Evolutionary conservation across 35 echinoderm and acorn worm species (phyloP).

Genomic region (Ophiothrix spiculata): DNA sequence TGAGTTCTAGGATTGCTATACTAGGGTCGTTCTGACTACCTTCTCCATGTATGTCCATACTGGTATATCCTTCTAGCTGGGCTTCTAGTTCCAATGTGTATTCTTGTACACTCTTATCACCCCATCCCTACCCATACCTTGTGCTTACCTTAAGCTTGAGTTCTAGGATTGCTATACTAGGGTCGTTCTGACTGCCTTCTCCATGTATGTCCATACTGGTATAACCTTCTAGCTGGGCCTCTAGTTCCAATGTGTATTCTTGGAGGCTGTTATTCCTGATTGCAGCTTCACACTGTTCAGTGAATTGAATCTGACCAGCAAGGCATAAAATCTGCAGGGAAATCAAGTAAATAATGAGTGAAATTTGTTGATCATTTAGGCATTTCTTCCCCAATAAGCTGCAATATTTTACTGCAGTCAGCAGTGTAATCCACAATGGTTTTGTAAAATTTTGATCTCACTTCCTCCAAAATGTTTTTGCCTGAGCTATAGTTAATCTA

Average conservation of each 20-base stretch:
- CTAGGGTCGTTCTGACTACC: constrained; percentile 48
- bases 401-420: too few relatives aligned
- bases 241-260: constrained; percentile 70
- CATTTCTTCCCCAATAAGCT: too few relatives aligned
- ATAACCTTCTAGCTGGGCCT: constrained; percentile 86
- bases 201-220: constrained; percentile 73
- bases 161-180: constrained; percentile 75
- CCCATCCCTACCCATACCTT: too few relatives aligned
- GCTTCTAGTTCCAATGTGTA: constrained; percentile 72
- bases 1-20: constrained; percentile 86
- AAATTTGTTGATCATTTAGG: too few relatives aligned
- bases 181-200: constrained; percentile 46
- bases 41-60: constrained; percentile 60
- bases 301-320: constrained; percentile 92
- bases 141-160: constrained; percentile 88
- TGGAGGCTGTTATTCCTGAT: constrained; percentile 76
- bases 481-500: too few relatives aligned
- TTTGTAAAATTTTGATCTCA: too few relatives aligned
- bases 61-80: constrained; percentile 89
- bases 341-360: background rate
- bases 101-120: constrained; percentile 73
- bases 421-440: too few relatives aligned
- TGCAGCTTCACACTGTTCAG: constrained; percentile 88
- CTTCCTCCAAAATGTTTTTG: too few relatives aligned
- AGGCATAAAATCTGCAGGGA: constrained; percentile 75